Conservation (phyloP, 2,113 vertebrate species). For the Anoura caudifer region DNA sequence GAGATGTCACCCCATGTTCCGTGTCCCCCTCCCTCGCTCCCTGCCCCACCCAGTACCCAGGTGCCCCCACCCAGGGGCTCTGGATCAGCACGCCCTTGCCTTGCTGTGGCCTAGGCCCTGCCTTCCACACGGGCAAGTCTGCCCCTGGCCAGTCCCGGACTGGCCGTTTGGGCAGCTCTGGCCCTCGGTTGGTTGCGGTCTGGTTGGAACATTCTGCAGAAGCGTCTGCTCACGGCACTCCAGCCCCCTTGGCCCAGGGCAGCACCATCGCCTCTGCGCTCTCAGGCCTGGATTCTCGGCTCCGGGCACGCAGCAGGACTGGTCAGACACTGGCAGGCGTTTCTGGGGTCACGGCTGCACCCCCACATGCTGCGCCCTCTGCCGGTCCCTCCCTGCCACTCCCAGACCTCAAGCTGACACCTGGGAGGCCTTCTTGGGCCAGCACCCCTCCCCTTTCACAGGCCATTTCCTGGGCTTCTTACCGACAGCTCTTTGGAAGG, state of each 20-base stretch:
- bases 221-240: accelerated
- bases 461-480: not conserved
- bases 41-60: accelerated
- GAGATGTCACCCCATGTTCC: not conserved
- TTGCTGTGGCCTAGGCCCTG: accelerated
- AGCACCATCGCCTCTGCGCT: accelerated
- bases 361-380: accelerated
- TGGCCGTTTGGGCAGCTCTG: accelerated
- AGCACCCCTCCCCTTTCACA: not conserved
- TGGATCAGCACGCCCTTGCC: accelerated
- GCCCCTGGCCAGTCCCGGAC: not conserved
- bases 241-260: accelerated
- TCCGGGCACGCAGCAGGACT: not conserved
- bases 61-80: accelerated
- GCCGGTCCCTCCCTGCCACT: accelerated
- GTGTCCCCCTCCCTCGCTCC: not conserved
- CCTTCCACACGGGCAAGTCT: accelerated
- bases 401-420: accelerated
- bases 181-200: accelerated
- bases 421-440: accelerated
- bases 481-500: accelerated
- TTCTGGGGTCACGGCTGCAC: accelerated
- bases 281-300: not conserved
- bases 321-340: accelerated
- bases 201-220: not conserved